A percentile compares a stretch with the other conserved stretches of the same genome.
phyloP scores from a whole-genome alignment of 1,140 invertebrate genomes.

The Drosophila bipectinata region DNA sequence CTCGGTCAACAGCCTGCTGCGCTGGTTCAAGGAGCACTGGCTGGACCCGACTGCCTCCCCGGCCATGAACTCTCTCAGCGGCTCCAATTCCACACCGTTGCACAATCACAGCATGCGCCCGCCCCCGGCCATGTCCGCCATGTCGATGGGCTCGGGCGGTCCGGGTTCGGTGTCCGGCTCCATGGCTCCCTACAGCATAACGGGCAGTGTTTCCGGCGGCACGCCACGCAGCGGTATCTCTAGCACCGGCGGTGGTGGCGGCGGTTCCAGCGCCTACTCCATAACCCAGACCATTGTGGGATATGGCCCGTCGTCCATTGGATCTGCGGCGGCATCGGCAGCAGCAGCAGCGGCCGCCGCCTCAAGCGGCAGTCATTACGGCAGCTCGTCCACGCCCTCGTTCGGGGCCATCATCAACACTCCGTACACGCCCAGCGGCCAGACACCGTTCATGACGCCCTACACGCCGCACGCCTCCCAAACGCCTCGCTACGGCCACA shows the following conservation, averaged over 20 bases:
- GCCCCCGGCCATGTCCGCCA: conserved; percentile 19
- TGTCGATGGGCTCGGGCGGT: conserved; percentile 52
- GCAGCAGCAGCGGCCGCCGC: conserved; percentile 22
- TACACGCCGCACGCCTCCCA: conserved; percentile 89
- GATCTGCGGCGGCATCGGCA: not conserved
- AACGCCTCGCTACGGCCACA: conserved; percentile 87
- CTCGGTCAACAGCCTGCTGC: conserved; percentile 91
- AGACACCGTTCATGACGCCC: conserved; percentile 95
- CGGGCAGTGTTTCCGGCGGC: conserved; percentile 46
- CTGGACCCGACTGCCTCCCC: conserved; percentile 95
- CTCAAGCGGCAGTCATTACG: conserved; percentile 85
- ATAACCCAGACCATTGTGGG: conserved; percentile 88
- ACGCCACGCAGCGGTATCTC: conserved; percentile 66
- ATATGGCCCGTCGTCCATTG: conserved; percentile 84
- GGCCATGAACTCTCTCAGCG: conserved; percentile 85
- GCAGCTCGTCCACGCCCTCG: conserved; percentile 83
- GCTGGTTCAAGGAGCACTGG: conserved; percentile 99
- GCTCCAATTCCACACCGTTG: conserved; percentile 86
- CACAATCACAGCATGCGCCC: conserved; percentile 47
- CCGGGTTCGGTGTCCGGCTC: conserved; percentile 81
- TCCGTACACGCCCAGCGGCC: conserved; percentile 94
- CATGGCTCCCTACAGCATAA: conserved; percentile 51
- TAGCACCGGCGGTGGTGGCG: conserved; percentile 74
- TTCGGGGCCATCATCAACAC: conserved; percentile 85
- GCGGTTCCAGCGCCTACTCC: conserved; percentile 85